Percentiles rank a stretch among this genome's conserved stretches.
Conservation (phyloP, 1,140 invertebrate species). For the Eupeodes corollae region DNA sequence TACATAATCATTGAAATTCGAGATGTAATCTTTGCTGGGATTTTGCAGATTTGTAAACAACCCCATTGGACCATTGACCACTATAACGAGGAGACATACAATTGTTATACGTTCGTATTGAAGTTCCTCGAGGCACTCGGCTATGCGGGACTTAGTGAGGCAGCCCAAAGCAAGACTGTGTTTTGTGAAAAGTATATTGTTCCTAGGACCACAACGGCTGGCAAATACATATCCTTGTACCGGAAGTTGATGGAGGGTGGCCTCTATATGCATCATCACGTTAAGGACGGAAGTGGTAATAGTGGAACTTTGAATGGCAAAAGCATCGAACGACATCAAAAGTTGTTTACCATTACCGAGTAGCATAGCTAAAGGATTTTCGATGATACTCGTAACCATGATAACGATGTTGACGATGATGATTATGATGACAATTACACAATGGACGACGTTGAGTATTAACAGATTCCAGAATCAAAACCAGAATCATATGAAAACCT, state of each 20-base stretch:
- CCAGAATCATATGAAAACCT: too few species aligned
- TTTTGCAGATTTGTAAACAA: constrained; percentile 44
- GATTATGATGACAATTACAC: too few species aligned
- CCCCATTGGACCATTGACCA: constrained; percentile 51
- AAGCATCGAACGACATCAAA: too few species aligned
- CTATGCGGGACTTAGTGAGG: constrained; percentile 48
- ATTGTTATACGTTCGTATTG: constrained; percentile 71
- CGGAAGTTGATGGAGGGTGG: constrained; percentile 47
- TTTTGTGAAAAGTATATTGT: constrained; percentile 70
- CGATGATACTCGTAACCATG: too few species aligned
- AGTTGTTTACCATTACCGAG: too few species aligned
- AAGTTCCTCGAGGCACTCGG: constrained; percentile 55
- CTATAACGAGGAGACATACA: constrained; percentile 60
- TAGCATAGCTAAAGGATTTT: too few species aligned
- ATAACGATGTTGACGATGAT: too few species aligned
- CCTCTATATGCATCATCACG: constrained; percentile 39
- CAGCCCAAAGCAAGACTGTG: constrained; percentile 42
- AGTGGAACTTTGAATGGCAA: too few species aligned
- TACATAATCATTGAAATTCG: neutral
- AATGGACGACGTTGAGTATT: too few species aligned
- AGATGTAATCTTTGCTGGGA: neutral
- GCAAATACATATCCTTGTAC: constrained; percentile 70
- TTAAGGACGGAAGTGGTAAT: neutral
- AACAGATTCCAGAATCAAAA: too few species aligned
- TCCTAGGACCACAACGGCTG: constrained; percentile 58